Evolutionary conservation across 2,797 vertebrate species (phyloP).

Genomic region (Lacerta agilis): DNA sequence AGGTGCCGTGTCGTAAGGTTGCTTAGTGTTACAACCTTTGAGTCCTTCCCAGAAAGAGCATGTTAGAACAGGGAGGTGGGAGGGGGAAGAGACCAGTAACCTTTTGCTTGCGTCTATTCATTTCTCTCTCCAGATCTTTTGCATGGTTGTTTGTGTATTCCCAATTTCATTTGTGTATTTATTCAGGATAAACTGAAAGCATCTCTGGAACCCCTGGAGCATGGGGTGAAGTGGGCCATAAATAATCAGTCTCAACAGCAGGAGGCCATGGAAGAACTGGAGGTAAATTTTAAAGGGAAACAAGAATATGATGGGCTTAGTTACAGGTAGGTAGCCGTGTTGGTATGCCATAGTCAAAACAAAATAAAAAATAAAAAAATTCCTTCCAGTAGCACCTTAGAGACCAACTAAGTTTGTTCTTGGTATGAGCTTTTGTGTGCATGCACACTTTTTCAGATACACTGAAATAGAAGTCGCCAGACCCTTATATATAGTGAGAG

Average conservation of each 20-base stretch:
- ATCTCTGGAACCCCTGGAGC: conserved; percentile 25
- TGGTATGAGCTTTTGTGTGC: too few relatives aligned
- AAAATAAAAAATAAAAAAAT: too few relatives aligned
- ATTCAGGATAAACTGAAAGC: conserved; percentile 38
- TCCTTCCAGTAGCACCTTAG: too few relatives aligned
- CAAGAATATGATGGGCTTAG: not conserved
- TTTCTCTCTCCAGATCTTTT: not conserved
- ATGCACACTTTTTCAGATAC: too few relatives aligned
- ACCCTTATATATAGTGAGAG: too few relatives aligned
- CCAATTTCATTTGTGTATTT: not conserved
- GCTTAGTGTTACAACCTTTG: not conserved
- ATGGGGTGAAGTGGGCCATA: conserved; percentile 22
- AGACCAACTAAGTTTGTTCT: too few relatives aligned
- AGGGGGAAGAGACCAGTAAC: too few relatives aligned
- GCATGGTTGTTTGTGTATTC: not conserved
- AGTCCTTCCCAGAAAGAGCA: not conserved
- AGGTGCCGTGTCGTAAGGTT: not conserved
- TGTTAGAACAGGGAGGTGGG: not conserved
- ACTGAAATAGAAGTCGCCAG: too few relatives aligned
- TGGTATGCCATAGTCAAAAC: too few relatives aligned
- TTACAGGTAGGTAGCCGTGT: too few relatives aligned
- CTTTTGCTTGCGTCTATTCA: not conserved
- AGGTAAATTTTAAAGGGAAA: conserved; percentile 30
- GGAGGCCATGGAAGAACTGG: conserved; percentile 31
- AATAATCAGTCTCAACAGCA: conserved; percentile 3